Conservation (phyloP, 1,140 invertebrate species). For the Philopotamus ludificatus region DNA sequence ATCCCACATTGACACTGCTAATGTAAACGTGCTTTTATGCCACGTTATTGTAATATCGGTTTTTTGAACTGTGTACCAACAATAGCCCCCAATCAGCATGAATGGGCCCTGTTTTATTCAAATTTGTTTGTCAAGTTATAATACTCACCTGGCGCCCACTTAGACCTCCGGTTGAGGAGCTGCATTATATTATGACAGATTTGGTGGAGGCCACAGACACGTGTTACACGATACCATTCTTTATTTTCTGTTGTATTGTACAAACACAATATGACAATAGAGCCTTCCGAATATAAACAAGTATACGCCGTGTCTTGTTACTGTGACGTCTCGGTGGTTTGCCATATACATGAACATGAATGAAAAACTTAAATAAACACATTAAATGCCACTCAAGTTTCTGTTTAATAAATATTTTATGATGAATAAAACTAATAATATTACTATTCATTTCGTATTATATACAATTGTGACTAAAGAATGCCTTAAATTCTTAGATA, state of each 20-base stretch:
- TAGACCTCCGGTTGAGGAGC: background rate
- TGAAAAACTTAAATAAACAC: too few relatives aligned
- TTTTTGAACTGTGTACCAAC: too few relatives aligned
- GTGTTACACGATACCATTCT: conserved; percentile 6
- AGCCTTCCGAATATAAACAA: background rate
- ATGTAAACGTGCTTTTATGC: too few relatives aligned
- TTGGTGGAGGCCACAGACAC: background rate
- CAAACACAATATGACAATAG: background rate
- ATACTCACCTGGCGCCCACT: conserved; percentile 18
- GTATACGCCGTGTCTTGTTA: conserved; percentile 8
- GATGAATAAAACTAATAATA: too few relatives aligned
- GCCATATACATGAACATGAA: too few relatives aligned
- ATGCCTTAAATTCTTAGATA: too few relatives aligned
- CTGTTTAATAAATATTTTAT: too few relatives aligned
- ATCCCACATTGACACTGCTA: background rate
- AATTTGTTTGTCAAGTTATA: background rate
- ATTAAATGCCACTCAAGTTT: too few relatives aligned
- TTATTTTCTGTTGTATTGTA: too few relatives aligned
- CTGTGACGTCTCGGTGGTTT: too few relatives aligned
- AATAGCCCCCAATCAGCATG: background rate
- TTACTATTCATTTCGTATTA: too few relatives aligned
- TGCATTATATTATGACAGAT: conserved; percentile 9
- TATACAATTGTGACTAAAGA: too few relatives aligned
- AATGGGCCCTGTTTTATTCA: background rate
- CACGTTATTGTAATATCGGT: background rate